Base-by-base conservation (phyloP, 2,888 invertebrate genomes). In the Saturnia pavonia region DNA sequence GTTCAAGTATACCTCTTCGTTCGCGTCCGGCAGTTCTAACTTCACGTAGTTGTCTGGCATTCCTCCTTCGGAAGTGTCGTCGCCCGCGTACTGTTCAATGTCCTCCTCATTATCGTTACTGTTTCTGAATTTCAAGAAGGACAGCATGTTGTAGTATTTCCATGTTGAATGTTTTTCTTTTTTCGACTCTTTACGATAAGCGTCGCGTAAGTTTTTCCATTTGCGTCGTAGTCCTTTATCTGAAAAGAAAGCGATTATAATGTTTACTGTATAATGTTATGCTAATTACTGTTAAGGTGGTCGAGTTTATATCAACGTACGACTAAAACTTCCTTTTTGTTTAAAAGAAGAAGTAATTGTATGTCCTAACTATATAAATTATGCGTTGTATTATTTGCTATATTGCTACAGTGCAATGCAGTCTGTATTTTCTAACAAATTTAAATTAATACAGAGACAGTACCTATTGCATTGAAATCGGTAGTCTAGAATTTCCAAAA, bases 181-280 rank as follows among this genome's bases (percentile, higher is more conserved):
- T 27, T 77, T 85, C 1, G 80, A 40, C 72, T 88, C 84, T 51
- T 81, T 82, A 57, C 79, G 83, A 73, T 83, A 89, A 4, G 83
- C 69, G 71, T 88, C 88, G 8, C 88, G 79, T 0, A 89, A 76
- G 67, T 82, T 86, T 73, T 88, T 89, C 90, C 90, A 90, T 78
- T 88, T 90, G 14, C 25, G 27, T 43, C 57, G 45, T 43, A 70
- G 42, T 14, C 42, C 43, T 25, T 19, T 51, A 51, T 54, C 70
- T 70, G 70, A 14, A 27, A 54, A 14, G 43, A 43, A 43, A 8
- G 43, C 9, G 34, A 34, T 34, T 34, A 34, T 34, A 34, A 34
- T 34, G 34, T 34, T 34, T 34, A 34, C 6, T 34, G 6, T 34
- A 2, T 34, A 34, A 34, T 34, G 3, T 4, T 34, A 34, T 34